Evolutionary conservation across 2,113 vertebrate species (phyloP).

Genomic region (Thamnaconus septentrionalis): DNA sequence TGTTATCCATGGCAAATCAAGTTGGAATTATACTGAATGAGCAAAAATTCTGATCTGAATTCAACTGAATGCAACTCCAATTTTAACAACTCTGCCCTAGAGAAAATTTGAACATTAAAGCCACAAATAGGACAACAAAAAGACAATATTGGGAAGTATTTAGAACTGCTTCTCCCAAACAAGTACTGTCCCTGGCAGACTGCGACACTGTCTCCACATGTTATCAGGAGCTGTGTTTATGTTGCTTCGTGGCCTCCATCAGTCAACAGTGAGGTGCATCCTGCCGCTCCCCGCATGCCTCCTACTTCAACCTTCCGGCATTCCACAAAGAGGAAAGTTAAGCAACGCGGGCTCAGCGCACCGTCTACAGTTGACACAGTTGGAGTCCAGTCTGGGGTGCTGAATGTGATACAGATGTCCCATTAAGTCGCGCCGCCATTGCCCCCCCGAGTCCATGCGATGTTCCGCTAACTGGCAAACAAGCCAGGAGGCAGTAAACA

Average conservation of each 20-base stretch:
- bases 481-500: conserved; percentile 41
- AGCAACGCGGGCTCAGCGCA: conserved; percentile 33
- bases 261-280: conserved; percentile 51
- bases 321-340: conserved; percentile 38
- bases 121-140: too few species aligned
- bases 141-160: too few species aligned
- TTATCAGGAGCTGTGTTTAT: conserved; percentile 11
- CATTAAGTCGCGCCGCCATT: conserved; percentile 12
- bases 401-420: conserved; percentile 51
- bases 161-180: too few species aligned
- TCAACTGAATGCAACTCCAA: too few species aligned
- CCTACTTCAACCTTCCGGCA: conserved; percentile 38
- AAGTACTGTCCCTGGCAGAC: neutral
- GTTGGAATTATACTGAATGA: too few species aligned
- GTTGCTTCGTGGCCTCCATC: conserved; percentile 27
- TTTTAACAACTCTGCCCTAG: too few species aligned
- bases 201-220: neutral
- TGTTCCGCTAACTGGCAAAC: conserved; percentile 10
- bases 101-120: too few species aligned
- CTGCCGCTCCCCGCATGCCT: conserved; percentile 39
- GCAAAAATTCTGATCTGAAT: too few species aligned
- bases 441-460: conserved; percentile 13
- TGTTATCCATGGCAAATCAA: too few species aligned
- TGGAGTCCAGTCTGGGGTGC: conserved; percentile 35
- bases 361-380: conserved; percentile 34